Base-by-base conservation (phyloP, 2,888 invertebrate genomes). In the Harpagoxenus sublaevis region DNA sequence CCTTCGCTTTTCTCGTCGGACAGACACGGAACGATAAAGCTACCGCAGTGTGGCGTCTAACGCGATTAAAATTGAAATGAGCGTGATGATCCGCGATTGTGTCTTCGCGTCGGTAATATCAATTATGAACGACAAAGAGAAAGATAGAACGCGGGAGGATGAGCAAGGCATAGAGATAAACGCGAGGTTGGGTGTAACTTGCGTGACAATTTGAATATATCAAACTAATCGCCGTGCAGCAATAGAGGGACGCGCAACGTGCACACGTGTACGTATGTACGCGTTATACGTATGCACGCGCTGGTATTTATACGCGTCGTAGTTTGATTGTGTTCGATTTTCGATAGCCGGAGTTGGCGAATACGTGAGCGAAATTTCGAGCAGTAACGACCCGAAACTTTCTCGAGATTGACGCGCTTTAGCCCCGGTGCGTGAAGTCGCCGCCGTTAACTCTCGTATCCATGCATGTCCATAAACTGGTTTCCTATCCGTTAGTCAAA, bases 361-460 rank as follows among this genome's bases (percentile, higher is more conserved):
- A 82, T 83, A 89, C 88, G 89, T 84, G 89, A 88, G 86, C 78
- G 89, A 89, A 88, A 89, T 89, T 87, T 87, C 87, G 63, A 85
- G 70, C 83, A 66, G 83, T 84, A 83, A 74, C 85, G 83, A 70
- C 63, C 51, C 78, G 51, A 89, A 89, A 89, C 88, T 89, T 89
- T 88, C 87, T 62, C 60, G 75, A 87, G 88, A 89, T 89, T 88
- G 89, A 88, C 89, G 89, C 86, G 89, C 84, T 89, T 85, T 77
- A 86, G 68, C 79, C 73, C 42, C 55, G 84, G 55, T 48, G 60
- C 70, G 82, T 60, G 18, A 45, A 78, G 68, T 78, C 78, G 35
- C 28, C 35, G 48, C 57, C 48, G 75, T 83, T 84, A 68, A 70
- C 62, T 62, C 18, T 81, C 66, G 74, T 55, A 82, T 68, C 78